Percentiles rank a stretch among this genome's conserved stretches.
Evolutionary conservation across 2,888 invertebrate genomes (phyloP).

Genomic region (Troides oblongomaculatus): DNA sequence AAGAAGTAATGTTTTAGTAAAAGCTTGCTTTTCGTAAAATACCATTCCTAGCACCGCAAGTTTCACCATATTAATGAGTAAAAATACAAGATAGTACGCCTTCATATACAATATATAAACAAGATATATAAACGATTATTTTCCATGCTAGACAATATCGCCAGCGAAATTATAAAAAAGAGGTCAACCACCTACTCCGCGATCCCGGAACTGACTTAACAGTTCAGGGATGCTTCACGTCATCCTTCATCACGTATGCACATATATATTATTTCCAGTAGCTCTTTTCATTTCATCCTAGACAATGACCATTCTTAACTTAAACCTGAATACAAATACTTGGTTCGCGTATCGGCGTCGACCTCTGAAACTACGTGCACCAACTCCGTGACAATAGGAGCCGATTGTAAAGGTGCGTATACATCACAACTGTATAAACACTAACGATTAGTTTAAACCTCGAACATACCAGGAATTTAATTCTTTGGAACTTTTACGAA

Average conservation of each 20-base stretch:
- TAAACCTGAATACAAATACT: conserved; percentile 23
- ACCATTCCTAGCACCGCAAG: too few relatives aligned
- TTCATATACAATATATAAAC: background rate
- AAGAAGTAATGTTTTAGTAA: too few relatives aligned
- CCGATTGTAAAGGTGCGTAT: too few relatives aligned
- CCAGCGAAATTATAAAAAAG: background rate
- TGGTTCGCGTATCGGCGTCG: background rate
- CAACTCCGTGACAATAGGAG: background rate
- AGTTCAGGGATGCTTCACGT: conserved; percentile 7
- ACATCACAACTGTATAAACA: too few relatives aligned
- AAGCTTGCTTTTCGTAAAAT: too few relatives aligned
- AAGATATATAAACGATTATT: background rate
- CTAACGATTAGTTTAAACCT: too few relatives aligned
- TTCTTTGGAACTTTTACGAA: background rate
- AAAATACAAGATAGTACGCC: too few relatives aligned
- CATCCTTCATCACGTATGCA: conserved; percentile 4
- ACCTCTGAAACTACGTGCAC: background rate
- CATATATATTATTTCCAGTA: conserved; percentile 2
- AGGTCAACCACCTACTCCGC: background rate
- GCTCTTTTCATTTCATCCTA: conserved; percentile 10
- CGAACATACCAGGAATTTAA: too few relatives aligned
- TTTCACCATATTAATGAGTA: too few relatives aligned
- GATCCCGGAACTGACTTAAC: background rate
- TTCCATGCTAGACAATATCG: background rate
- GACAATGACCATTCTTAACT: conserved; percentile 16